Conservation (phyloP, 2,797 vertebrate species). For the Gymnothorax reevesii region DNA sequence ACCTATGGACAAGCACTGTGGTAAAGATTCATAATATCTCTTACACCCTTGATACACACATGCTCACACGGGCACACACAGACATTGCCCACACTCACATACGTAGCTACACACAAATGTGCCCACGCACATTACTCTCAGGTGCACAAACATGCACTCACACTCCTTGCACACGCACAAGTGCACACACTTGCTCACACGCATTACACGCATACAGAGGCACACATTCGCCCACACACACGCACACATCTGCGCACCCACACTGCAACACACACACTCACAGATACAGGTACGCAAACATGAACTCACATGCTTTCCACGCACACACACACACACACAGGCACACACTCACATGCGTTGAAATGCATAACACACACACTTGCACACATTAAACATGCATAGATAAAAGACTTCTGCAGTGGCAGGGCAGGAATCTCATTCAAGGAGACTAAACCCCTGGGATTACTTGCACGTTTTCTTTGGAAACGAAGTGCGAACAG, state of each 20-base stretch:
- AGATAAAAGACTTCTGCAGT: constrained; percentile 9
- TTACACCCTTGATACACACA: neutral
- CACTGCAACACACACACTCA: constrained; percentile 8
- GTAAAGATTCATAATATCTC: neutral
- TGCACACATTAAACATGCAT: neutral
- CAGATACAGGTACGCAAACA: constrained; percentile 5
- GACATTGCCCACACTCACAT: no score
- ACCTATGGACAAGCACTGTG: neutral
- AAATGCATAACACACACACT: neutral
- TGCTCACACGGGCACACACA: no score
- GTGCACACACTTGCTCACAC: no score
- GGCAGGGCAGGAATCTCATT: neutral
- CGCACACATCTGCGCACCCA: neutral
- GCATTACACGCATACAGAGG: no score
- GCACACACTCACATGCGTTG: neutral
- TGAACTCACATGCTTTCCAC: neutral
- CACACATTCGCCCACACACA: neutral
- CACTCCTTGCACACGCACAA: no score
- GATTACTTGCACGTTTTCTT: constrained; percentile 4
- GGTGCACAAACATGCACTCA: no score
- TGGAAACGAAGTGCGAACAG: neutral
- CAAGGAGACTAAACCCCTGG: constrained; percentile 15
- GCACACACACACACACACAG: neutral
- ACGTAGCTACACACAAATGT: no score
- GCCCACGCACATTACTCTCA: no score